Evolutionary conservation across 2,113 vertebrate species (phyloP), one percentile per base, ranked within the genome.

Genomic region (Cyanoliseus patagonus): DNA sequence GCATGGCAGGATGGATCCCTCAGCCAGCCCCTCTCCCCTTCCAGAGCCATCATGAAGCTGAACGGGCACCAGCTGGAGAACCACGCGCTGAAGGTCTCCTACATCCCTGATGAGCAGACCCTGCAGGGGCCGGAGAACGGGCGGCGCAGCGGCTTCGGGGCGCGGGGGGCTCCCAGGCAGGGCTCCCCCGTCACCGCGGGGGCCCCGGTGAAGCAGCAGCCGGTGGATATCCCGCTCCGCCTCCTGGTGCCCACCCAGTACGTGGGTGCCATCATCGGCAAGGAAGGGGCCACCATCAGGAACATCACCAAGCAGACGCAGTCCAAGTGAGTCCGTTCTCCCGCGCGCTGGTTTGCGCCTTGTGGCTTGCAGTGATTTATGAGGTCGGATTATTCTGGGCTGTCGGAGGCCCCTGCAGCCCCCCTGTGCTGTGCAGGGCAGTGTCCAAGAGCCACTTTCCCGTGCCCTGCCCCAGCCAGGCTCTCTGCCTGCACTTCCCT

Each of bases 261-360:
- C 1, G 99, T 99, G 51, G 99, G 99, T 0, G 99, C 99, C 95
- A 99, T 99, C 97, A 99, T 99, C 0, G 99, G 99, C 95, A 99
- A 99, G 92, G 99, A 99, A 87, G 99, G 99, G 0, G 99, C 99
- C 97, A 99, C 99, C 96, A 99, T 99, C 84, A 98, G 99, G 52
- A 99, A 99, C 96, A 99, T 99, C 97, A 99, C 99, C 70, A 99
- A 99, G 90, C 99, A 99, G 97, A 99, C 99, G 0, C 99, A 99
- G 95, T 99, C 99, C 98, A 99, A 99, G 99, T 99, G 96, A 98
- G 99, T 98, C 39, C 3, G 0, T 24, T 12, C 47, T 52, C 46
- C 66, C 5, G 0, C 0, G 4, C 16, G 47, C 20, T 1, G 9
- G 1, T 47, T 68, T 44, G 31, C 3, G 0, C 35, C 33, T 16